Conservation (phyloP, 1,140 invertebrate species). For the Orius insidiosus region DNA sequence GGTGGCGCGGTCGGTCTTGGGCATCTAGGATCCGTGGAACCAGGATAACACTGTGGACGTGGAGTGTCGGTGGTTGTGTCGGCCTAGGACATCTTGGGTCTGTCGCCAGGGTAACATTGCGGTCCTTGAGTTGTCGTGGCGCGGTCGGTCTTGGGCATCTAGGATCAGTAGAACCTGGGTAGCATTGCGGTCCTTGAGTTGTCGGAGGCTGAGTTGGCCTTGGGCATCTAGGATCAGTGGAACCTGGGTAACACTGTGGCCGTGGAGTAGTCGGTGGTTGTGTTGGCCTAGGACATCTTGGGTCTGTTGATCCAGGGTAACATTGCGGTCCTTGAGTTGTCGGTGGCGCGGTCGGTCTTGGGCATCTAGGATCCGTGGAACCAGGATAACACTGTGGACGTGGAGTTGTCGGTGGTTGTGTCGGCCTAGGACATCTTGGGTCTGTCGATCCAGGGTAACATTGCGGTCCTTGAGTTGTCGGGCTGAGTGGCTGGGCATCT, state of each 20-base stretch:
- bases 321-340: conserved; percentile 15
- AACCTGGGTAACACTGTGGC: conserved; percentile 24
- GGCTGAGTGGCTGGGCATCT: conserved; percentile 17
- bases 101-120: conserved; percentile 22
- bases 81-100: conserved; percentile 25
- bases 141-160: conserved; percentile 24
- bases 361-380: conserved; percentile 27
- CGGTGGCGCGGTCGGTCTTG: conserved; percentile 17
- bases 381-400: conserved; percentile 23
- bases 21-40: conserved; percentile 25
- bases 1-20: conserved; percentile 21
- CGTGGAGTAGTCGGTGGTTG: conserved; percentile 16
- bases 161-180: conserved; percentile 27
- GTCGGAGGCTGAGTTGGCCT: conserved; percentile 22
- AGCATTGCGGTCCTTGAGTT: conserved; percentile 20
- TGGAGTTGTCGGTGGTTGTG: conserved; percentile 19
- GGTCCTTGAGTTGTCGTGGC: conserved; percentile 15
- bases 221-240: conserved; percentile 24
- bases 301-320: conserved; percentile 25
- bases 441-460: conserved; percentile 28
- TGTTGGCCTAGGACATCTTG: conserved; percentile 24
- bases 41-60: conserved; percentile 18
- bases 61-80: conserved; percentile 10
- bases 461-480: conserved; percentile 12
- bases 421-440: conserved; percentile 26